A percentile compares a stretch with the other conserved stretches of the same genome.
phyloP scores from a whole-genome alignment of 2,888 invertebrate species.

The Lasioglossum pauxillum region DNA sequence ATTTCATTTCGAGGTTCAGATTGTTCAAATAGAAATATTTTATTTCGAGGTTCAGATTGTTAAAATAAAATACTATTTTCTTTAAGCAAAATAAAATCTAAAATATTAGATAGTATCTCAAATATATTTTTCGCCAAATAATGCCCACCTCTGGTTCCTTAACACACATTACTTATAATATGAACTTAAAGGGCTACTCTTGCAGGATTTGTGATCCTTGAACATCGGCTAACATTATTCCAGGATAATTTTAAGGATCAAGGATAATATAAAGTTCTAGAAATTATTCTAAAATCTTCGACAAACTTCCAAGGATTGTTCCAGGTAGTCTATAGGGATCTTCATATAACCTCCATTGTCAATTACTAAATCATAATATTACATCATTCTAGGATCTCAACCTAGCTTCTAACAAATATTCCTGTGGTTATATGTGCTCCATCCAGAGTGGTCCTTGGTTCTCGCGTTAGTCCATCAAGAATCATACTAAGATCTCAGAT shows the following conservation, averaged over 20 bases:
- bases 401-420: neutral
- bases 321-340: neutral
- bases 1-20: too few species aligned
- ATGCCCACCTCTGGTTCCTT: too few species aligned
- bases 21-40: too few species aligned
- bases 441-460: neutral
- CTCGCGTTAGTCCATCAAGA: neutral
- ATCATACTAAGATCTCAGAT: neutral
- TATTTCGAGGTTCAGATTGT: too few species aligned
- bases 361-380: neutral
- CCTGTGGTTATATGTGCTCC: neutral
- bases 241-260: neutral
- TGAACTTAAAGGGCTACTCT: neutral
- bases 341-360: neutral
- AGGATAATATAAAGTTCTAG: neutral
- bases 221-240: neutral
- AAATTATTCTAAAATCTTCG: neutral
- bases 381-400: neutral
- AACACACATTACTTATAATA: neutral
- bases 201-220: too few species aligned
- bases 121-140: too few species aligned
- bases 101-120: too few species aligned
- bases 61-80: too few species aligned
- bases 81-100: too few species aligned
- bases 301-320: neutral